Evolutionary conservation across 2,797 vertebrate genomes (phyloP).

Genomic region (Chelmon rostratus): DNA sequence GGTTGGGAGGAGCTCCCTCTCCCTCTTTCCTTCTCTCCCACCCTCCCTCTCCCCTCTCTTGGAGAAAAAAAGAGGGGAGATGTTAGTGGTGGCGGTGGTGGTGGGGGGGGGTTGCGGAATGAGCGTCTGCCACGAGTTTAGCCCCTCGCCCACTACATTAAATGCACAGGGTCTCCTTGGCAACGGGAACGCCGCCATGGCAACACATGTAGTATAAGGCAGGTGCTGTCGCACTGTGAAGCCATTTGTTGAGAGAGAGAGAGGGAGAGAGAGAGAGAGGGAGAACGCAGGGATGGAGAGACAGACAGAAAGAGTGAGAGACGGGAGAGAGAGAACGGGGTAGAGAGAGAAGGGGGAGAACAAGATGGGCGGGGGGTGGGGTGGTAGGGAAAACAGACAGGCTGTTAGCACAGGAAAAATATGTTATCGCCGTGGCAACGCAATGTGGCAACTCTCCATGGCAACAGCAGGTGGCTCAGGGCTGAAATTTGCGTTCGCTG

Average conservation of each 20-base stretch:
- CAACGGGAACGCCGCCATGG: slow-evolving; percentile 91
- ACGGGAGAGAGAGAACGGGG: slow-evolving; percentile 59
- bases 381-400: slow-evolving; percentile 87
- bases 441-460: slow-evolving; percentile 89
- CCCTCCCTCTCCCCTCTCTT: slow-evolving; percentile 10
- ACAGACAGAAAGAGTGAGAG: neutral
- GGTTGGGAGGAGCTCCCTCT: slow-evolving; percentile 54
- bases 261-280: slow-evolving; percentile 25
- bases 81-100: neutral
- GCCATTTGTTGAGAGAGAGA: slow-evolving; percentile 87
- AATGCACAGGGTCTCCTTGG: slow-evolving; percentile 90
- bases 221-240: slow-evolving; percentile 90
- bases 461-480: slow-evolving; percentile 90
- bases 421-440: slow-evolving; percentile 92
- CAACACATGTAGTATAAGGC: slow-evolving; percentile 89
- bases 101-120: slow-evolving; percentile 22
- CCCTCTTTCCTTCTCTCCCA: slow-evolving; percentile 1
- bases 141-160: slow-evolving; percentile 86
- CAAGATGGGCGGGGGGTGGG: slow-evolving; percentile 39
- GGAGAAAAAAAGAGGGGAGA: slow-evolving; percentile 32
- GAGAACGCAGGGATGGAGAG: neutral
- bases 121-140: slow-evolving; percentile 84
- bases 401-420: slow-evolving; percentile 92
- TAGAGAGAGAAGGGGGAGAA: slow-evolving; percentile 18
- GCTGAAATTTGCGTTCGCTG: slow-evolving; percentile 80